Evolutionary conservation across 2,113 vertebrate genomes (phyloP).

Genomic region (Perca schrenkii): DNA sequence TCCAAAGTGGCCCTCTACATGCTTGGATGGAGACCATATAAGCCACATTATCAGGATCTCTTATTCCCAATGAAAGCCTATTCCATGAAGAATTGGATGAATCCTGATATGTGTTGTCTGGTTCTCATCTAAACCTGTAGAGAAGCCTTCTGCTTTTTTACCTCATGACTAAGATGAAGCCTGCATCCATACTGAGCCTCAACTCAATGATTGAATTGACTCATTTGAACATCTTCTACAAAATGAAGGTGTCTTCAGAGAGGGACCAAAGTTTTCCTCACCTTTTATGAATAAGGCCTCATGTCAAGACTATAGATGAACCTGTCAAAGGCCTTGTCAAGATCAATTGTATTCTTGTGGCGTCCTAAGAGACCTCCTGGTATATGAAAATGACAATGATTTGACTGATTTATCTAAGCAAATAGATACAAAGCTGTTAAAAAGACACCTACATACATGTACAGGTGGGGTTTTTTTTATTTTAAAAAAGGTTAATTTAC

Average conservation of each 20-base stretch:
- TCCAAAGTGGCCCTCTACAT: slow-evolving; percentile 51
- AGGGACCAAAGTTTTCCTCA: neutral
- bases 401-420: neutral
- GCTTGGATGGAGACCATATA: slow-evolving; percentile 44
- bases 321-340: neutral
- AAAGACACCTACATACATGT: neutral
- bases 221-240: slow-evolving; percentile 6
- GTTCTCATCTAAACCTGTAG: slow-evolving; percentile 26
- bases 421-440: neutral
- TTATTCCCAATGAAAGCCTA: slow-evolving; percentile 28
- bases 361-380: neutral
- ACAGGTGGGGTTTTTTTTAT: neutral
- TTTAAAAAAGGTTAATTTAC: neutral
- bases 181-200: neutral
- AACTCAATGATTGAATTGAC: slow-evolving; percentile 20
- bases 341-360: neutral
- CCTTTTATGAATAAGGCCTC: neutral
- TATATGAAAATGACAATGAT: neutral
- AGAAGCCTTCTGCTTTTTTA: slow-evolving; percentile 47
- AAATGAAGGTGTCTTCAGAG: neutral
- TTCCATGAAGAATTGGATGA: slow-evolving; percentile 18
- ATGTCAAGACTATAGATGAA: neutral
- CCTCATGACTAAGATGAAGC: slow-evolving; percentile 40
- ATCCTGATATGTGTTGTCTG: slow-evolving; percentile 50
- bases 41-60: slow-evolving; percentile 42